Percentiles rank a stretch among this genome's conserved stretches.
phyloP scores from a whole-genome alignment of 2,888 invertebrate species.

The Adelognathus sp. region DNA sequence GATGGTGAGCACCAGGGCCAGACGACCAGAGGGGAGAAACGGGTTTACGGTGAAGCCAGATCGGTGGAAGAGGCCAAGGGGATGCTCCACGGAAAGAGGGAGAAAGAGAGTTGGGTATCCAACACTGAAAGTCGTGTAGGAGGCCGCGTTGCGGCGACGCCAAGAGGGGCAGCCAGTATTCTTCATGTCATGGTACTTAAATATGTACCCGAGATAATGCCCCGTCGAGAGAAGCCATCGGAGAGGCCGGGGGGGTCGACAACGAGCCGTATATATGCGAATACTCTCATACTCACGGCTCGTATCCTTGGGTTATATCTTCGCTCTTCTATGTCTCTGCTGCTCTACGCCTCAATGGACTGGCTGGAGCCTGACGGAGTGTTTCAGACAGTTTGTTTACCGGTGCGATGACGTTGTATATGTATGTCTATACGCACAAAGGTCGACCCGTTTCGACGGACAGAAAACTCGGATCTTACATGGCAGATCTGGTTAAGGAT shows the following conservation, averaged over 20 bases:
- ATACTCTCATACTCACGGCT: background rate
- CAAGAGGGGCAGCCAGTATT: conserved; percentile 70
- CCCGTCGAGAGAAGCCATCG: conserved; percentile 71
- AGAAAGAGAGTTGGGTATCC: background rate
- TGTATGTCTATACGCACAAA: conserved; percentile 6
- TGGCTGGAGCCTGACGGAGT: conserved; percentile 72
- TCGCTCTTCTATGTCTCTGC: conserved; percentile 34
- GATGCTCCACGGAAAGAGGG: background rate
- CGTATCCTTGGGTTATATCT: background rate
- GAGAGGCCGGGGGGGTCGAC: conserved; percentile 55
- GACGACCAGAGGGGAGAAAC: conserved; percentile 43
- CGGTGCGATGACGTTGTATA: conserved; percentile 57
- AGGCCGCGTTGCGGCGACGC: conserved; percentile 46
- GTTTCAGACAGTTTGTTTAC: conserved; percentile 80
- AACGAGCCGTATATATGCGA: conserved; percentile 59
- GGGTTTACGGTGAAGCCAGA: conserved; percentile 27
- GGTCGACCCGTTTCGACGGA: conserved; percentile 5
- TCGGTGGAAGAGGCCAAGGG: conserved; percentile 41
- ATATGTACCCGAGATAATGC: conserved; percentile 80
- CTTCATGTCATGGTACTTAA: conserved; percentile 78
- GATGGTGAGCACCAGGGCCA: conserved; percentile 63
- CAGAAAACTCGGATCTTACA: conserved; percentile 16
- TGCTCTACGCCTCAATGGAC: conserved; percentile 70
- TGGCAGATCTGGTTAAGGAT: background rate
- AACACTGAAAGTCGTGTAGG: conserved; percentile 3